phyloP scores from a whole-genome alignment of 1,140 invertebrate genomes.

The Drosophila nikananu region DNA sequence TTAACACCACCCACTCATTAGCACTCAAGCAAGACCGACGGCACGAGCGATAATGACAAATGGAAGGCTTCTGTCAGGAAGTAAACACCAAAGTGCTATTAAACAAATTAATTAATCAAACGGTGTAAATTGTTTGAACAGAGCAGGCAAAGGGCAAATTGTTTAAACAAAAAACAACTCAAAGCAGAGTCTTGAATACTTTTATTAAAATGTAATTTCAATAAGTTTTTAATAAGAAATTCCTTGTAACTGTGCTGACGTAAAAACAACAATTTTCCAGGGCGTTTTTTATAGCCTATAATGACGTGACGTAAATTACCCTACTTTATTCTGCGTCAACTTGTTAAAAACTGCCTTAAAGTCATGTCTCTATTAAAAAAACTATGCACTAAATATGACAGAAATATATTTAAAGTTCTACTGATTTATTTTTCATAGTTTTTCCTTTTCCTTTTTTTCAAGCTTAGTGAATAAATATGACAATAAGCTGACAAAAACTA shows the following conservation, averaged over 20 bases:
- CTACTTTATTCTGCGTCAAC: constrained; percentile 1
- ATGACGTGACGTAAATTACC: constrained; percentile 9
- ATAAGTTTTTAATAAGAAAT: neutral
- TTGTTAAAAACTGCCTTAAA: neutral
- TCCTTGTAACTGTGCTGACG: constrained; percentile 1
- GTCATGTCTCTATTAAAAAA: constrained; percentile 3
- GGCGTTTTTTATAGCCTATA: neutral
- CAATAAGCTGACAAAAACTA: constrained; percentile 38
- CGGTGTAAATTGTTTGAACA: constrained; percentile 50
- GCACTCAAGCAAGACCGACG: constrained; percentile 42
- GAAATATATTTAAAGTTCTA: neutral
- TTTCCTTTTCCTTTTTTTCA: neutral
- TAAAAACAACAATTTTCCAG: constrained; percentile 4
- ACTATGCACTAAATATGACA: neutral
- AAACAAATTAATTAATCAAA: constrained; percentile 71
- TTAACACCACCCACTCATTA: constrained; percentile 69
- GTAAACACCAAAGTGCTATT: constrained; percentile 44
- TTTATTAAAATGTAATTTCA: neutral
- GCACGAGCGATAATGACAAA: constrained; percentile 45
- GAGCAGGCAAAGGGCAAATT: constrained; percentile 28
- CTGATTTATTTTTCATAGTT: neutral
- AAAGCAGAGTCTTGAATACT: neutral
- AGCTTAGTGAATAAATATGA: constrained; percentile 21
- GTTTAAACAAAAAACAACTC: constrained; percentile 1
- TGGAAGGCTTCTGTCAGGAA: constrained; percentile 61